A percentile compares a stretch with the other conserved stretches of the same genome.
phyloP scores from a whole-genome alignment of 2,113 vertebrate species.

The Perca flavescens region DNA sequence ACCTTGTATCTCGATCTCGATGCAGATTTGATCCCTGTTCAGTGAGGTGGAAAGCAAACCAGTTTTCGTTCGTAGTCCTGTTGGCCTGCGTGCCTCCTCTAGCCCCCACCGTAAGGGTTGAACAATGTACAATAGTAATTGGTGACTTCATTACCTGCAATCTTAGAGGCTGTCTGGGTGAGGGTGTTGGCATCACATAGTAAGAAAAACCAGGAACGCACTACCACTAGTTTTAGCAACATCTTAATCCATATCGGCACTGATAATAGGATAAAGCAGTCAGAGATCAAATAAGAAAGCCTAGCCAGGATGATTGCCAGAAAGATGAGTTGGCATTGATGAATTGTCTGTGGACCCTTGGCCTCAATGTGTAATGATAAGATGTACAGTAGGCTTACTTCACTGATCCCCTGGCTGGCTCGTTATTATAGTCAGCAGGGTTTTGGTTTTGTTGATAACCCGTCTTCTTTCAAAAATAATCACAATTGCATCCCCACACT shows the following conservation, averaged over 20 bases:
- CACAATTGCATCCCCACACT: background rate
- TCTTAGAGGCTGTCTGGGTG: background rate
- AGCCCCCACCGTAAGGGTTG: background rate
- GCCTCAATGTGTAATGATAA: background rate
- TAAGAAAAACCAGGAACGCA: background rate
- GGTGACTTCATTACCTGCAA: background rate
- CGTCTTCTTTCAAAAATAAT: background rate
- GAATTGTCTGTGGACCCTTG: background rate
- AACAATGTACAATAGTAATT: background rate
- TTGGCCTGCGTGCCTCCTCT: background rate
- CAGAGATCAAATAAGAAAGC: background rate
- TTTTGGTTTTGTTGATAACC: background rate
- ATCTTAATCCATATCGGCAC: background rate
- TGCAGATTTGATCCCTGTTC: background rate
- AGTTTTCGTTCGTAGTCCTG: background rate
- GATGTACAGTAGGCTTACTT: background rate
- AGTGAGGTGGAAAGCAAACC: background rate
- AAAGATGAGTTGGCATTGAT: background rate
- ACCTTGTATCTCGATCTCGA: background rate
- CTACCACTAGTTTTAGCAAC: background rate
- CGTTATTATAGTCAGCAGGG: background rate
- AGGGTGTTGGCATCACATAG: background rate
- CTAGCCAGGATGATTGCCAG: background rate
- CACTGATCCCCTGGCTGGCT: background rate
- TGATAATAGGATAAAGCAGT: background rate